phyloP scores from a whole-genome alignment of 2,113 vertebrate genomes.

The Hippocampus mohnikei region DNA sequence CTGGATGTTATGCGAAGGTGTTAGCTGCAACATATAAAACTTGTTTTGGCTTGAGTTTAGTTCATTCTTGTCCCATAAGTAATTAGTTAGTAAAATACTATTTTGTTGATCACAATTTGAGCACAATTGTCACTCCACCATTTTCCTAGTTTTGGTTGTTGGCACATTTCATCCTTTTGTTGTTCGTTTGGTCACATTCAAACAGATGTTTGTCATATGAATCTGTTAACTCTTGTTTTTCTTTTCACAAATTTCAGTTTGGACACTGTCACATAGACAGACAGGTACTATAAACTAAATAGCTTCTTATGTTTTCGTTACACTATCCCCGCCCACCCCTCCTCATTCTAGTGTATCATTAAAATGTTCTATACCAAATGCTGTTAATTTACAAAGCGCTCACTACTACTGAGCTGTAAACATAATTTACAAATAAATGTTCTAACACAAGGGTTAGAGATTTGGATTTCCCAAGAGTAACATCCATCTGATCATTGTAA shows the following conservation, averaged over 20 bases:
- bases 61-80: background rate
- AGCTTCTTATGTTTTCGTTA: slow-evolving; percentile 36
- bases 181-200: slow-evolving; percentile 12
- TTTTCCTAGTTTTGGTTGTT: slow-evolving; percentile 23
- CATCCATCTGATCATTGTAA: slow-evolving; percentile 57
- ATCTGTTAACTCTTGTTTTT: slow-evolving; percentile 71
- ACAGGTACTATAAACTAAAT: slow-evolving; percentile 62
- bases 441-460: background rate
- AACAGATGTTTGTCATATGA: slow-evolving; percentile 6
- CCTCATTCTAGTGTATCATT: slow-evolving; percentile 42
- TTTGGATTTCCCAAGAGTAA: slow-evolving; percentile 28
- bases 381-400: slow-evolving; percentile 71
- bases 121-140: background rate
- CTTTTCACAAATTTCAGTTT: slow-evolving; percentile 70
- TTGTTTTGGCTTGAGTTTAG: background rate
- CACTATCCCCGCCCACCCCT: slow-evolving; percentile 7
- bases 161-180: slow-evolving; percentile 6
- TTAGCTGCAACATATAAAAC: background rate
- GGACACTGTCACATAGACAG: slow-evolving; percentile 76
- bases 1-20: background rate
- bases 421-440: background rate
- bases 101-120: background rate
- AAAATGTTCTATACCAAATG: slow-evolving; percentile 74
- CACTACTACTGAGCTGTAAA: background rate
- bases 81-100: background rate